Base-by-base conservation (phyloP, 2,113 vertebrate species). In the Illadopsis cleaveri region DNA sequence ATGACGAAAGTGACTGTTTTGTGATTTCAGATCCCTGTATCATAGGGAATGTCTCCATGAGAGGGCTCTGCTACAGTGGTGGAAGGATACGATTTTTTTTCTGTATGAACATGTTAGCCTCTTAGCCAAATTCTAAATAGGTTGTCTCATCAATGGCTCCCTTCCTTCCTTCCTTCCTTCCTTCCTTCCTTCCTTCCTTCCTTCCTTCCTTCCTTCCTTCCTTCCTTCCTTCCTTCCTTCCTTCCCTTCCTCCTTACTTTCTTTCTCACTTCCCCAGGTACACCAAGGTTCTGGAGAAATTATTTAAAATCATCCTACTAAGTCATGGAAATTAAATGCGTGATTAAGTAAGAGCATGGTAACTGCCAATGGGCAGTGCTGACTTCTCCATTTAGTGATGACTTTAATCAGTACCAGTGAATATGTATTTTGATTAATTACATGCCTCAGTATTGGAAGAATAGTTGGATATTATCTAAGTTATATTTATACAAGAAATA, bases 161-260 rank as follows among this genome's bases (percentile, higher is more conserved):
- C 24, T 18, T 5, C 24, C 48, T 16, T 8, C 11, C 16, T 37
- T 15, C 18, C 53, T 6, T 9, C 28, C 30, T 40, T 10, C 27
- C 47, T 10, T 0, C 25, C 31, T 56, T 21, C 40, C 13, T 12
- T 16, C 21, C 42, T 8, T 9, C 31, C 13, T 18, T 2, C 12
- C 15, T 33, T 14, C 20, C 19, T 40, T 6, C 13, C 11, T 19
- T 16, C 33, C 16, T 12, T 4, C n/a, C 15, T 8, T 17, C 64
- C 15, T 2, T 11, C 16, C 17, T 12, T 3, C 54, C 40, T 15
- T 20, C 18, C 13, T 12, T 10, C 25, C 25, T 10, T 28, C 50
- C 24, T 22, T 5, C 11, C 11, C 20, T 19, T 4, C 14, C 7
- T 21, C 24, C 38, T 1, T n/a, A 21, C 21, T 13, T 61, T 1